Percentiles rank a stretch among this genome's conserved stretches.
These are phyloP conservation scores for Spodoptera littoralis DNA, from an alignment of 2,888 invertebrate genomes.

Conservation along the genomic window DNA sequence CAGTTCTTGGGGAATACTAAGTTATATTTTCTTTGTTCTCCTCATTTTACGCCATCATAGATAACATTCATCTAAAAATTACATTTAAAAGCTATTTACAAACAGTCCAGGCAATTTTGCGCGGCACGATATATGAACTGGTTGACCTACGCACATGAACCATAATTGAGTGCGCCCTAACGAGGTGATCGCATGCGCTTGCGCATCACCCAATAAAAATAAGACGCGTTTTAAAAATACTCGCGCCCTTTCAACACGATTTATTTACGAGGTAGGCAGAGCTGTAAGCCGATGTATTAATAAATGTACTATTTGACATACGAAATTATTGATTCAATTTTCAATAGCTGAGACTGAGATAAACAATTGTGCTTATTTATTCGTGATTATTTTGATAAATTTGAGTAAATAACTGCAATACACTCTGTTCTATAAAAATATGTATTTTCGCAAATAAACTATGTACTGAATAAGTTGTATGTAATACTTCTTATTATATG, in stretches of 20 bases:
- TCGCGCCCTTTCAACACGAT: constrained; percentile 39
- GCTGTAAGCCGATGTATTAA: constrained; percentile 5
- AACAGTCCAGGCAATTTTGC: constrained; percentile 8
- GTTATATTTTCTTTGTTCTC: too few relatives aligned
- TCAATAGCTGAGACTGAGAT: constrained; percentile 4
- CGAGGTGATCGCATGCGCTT: constrained; percentile 39
- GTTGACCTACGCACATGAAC: constrained; percentile 25
- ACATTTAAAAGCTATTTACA: background rate
- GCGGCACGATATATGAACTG: constrained; percentile 15
- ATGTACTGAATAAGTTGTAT: too few relatives aligned
- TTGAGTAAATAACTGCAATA: too few relatives aligned
- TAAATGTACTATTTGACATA: constrained; percentile 27
- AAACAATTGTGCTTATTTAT: too few relatives aligned
- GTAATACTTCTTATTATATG: too few relatives aligned
- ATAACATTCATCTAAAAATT: background rate
- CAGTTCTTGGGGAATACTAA: too few relatives aligned
- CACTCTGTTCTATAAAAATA: too few relatives aligned
- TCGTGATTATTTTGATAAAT: too few relatives aligned
- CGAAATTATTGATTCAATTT: constrained; percentile 4
- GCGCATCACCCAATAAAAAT: constrained; percentile 30
- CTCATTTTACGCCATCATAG: too few relatives aligned
- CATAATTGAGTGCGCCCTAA: constrained; percentile 29
- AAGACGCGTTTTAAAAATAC: constrained; percentile 40
- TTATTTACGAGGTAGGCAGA: constrained; percentile 38
- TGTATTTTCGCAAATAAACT: too few relatives aligned